Evolutionary conservation across 2,113 vertebrate genomes (phyloP), one percentile per base, ranked within the genome.

Genomic region (Callospermophilus lateralis): DNA sequence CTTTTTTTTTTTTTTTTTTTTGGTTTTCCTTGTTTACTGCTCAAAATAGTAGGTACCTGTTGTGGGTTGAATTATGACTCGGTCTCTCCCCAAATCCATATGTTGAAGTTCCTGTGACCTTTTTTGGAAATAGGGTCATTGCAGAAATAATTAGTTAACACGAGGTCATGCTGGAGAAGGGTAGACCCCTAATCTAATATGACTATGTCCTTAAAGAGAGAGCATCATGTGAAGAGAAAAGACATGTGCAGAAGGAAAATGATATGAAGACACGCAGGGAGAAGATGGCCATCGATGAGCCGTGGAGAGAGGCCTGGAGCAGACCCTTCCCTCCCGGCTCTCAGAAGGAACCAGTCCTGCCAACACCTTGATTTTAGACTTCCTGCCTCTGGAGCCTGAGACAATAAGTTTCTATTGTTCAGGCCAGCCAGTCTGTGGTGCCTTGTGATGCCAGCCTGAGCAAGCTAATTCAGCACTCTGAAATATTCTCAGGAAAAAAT

Each of bases 401-500:
- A 90, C 1, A 19, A 19, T 26, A 65, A 6, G 26, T 24, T 73
- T 77, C 42, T 61, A 42, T 16, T 76, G 53, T 51, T 51, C 20
- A 74, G n/a, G 34, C 4, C 32, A 39, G 28, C 16, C n/a, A 9
- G 19, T 37, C 32, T 68, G 65, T 92, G 81, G 42, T 51, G 34
- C 8, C 63, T 96, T 70, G 48, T 39, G 79, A n/a, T 37, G 51
- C 42, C 9, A 97, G 32, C 53, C 42, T 86, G 81, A 74, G 83
- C 8, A 79, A 96, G 89, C 42, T 53, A 63, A 84, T 1, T 51
- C 0, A 42, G 68, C 39, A 20, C 42, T 93, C 26, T 58, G 51
- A 78, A 89, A 83, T 53, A 91, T 15, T 77, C 65, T 80, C 28
- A 95, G 74, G 72, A 51, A 73, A 95, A 90, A 93, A 85, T 48